Conservation (phyloP, 2,797 vertebrate species). For the Erithacus rubecula region DNA sequence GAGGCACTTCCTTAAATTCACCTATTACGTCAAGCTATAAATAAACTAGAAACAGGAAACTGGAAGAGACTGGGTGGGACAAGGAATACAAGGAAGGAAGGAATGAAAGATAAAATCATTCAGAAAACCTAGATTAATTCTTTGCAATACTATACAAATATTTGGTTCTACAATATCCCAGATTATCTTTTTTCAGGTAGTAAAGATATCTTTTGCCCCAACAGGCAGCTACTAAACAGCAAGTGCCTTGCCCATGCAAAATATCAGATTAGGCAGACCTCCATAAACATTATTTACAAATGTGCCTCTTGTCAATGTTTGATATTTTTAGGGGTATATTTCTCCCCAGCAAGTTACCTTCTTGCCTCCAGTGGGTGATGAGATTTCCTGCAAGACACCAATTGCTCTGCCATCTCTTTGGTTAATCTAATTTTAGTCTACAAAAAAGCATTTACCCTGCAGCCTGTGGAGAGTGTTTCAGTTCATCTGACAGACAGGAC, state of each 20-base stretch:
- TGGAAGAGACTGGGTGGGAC: neutral
- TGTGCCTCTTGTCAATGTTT: neutral
- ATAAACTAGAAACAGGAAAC: constrained; percentile 29
- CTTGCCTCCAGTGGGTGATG: neutral
- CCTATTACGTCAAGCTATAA: neutral
- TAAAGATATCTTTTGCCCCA: neutral
- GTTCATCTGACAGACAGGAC: neutral
- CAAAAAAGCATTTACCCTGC: neutral
- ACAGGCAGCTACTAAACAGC: neutral
- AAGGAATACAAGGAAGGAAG: neutral
- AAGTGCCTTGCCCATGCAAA: neutral
- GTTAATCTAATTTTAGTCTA: neutral
- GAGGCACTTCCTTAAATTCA: neutral
- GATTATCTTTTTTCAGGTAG: neutral
- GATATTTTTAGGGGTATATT: neutral
- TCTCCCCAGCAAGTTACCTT: neutral
- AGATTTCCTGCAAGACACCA: neutral
- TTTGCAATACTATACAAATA: neutral
- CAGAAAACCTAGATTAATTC: neutral
- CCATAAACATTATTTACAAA: neutral
- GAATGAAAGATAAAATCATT: neutral
- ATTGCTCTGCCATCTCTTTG: neutral
- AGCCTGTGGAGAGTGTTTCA: neutral
- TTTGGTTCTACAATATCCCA: neutral
- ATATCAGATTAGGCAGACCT: neutral